Percentiles rank a stretch among this genome's conserved stretches.
phyloP scores from a whole-genome alignment of 2,888 invertebrate genomes.

The Parthenolecanium corni region DNA sequence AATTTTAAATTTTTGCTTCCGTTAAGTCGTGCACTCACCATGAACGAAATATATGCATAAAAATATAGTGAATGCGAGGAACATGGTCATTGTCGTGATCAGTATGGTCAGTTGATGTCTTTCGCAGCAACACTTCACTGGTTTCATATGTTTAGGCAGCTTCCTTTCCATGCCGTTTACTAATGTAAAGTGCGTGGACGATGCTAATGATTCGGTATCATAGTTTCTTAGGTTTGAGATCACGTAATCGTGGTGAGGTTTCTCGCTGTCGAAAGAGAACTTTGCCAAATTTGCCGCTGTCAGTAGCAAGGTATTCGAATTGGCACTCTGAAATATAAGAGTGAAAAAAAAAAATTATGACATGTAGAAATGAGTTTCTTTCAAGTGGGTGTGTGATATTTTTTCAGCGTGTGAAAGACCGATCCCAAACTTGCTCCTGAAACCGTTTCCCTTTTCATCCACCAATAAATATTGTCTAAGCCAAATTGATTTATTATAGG shows the following conservation, averaged over 20 bases:
- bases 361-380: too few relatives aligned
- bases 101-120: constrained; percentile 69
- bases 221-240: constrained; percentile 37
- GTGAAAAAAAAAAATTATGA: too few relatives aligned
- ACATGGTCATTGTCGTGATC: constrained; percentile 71
- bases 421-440: too few relatives aligned
- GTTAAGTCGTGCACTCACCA: constrained; percentile 54
- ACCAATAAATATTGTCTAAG: too few relatives aligned
- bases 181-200: constrained; percentile 77
- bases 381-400: too few relatives aligned
- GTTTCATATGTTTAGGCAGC: constrained; percentile 44
- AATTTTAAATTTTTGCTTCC: neutral
- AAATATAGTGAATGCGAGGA: constrained; percentile 54
- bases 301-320: constrained; percentile 64
- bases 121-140: constrained; percentile 56
- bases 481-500: too few relatives aligned
- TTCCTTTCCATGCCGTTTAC: constrained; percentile 56
- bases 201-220: constrained; percentile 64
- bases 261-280: constrained; percentile 35
- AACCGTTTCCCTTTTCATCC: too few relatives aligned
- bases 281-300: constrained; percentile 60
- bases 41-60: constrained; percentile 72
- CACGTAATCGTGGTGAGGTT: constrained; percentile 32
- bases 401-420: too few relatives aligned
- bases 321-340: constrained; percentile 59